Percentiles rank a stretch among this genome's conserved stretches.
phyloP scores from a whole-genome alignment of 2,797 vertebrate species.

The Aldrovandia affinis region DNA sequence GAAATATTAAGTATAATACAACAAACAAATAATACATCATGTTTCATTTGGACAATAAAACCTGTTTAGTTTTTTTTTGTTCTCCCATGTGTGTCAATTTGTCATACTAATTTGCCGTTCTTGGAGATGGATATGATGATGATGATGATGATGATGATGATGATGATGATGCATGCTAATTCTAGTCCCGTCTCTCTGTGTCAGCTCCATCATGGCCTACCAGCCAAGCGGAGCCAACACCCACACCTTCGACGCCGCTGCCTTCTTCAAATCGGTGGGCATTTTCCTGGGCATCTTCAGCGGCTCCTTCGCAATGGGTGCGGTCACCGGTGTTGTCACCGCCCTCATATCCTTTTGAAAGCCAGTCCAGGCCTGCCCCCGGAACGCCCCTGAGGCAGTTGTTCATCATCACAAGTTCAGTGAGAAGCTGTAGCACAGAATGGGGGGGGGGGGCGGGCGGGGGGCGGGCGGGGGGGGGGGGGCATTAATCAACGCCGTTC shows the following conservation, averaged over 20 bases:
- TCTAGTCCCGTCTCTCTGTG: constrained; percentile 22
- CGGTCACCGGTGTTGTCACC: constrained; percentile 91
- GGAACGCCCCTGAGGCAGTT: no score
- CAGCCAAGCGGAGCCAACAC: constrained; percentile 90
- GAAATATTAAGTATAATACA: not conserved
- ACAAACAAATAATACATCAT: not conserved
- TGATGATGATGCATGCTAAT: not conserved
- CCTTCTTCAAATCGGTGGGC: constrained; percentile 96
- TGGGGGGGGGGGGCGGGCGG: no score
- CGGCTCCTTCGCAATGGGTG: constrained; percentile 96
- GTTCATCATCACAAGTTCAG: no score
- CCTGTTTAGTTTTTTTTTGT: not conserved
- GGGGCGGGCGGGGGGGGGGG: no score
- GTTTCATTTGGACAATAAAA: not conserved
- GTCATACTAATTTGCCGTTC: not conserved
- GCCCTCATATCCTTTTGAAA: constrained; percentile 92
- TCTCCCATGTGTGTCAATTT: not conserved
- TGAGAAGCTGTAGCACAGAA: no score
- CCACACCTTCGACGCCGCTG: constrained; percentile 92
- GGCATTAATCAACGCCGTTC: not conserved
- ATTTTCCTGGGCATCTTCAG: constrained; percentile 97
- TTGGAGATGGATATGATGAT: not conserved
- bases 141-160: not conserved
- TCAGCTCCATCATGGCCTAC: constrained; percentile 94
- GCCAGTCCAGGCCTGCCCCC: not conserved